phyloP scores from a whole-genome alignment of 2,797 vertebrate genomes.

The Rhinogobio ventralis region DNA sequence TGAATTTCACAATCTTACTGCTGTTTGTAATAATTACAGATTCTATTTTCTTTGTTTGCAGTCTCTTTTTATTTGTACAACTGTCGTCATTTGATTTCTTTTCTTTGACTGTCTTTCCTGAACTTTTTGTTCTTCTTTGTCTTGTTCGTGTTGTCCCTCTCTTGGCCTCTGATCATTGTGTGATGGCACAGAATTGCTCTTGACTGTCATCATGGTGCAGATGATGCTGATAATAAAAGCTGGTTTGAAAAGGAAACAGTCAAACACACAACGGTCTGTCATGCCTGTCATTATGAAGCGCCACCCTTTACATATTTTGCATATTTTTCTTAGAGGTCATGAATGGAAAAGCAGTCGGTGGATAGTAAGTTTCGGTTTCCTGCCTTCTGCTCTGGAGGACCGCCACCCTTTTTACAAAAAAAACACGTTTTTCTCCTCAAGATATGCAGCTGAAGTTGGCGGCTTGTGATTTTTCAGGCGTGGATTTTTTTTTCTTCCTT shows the following conservation, averaged over 20 bases:
- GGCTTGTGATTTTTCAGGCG: neutral
- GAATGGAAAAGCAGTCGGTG: too few relatives aligned
- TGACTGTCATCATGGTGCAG: constrained; percentile 30
- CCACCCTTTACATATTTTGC: neutral
- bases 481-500: neutral
- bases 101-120: neutral
- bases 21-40: constrained; percentile 1
- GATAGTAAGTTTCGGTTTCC: neutral
- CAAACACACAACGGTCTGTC: neutral
- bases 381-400: neutral
- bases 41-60: constrained; percentile 14
- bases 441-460: neutral
- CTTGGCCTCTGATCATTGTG: constrained; percentile 40
- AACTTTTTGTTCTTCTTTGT: neutral
- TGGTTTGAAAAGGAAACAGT: constrained; percentile 11
- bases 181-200: constrained; percentile 20
- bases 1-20: neutral
- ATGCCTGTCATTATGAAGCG: neutral
- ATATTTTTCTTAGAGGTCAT: neutral
- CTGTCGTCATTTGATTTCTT: constrained; percentile 19
- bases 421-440: neutral
- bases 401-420: neutral
- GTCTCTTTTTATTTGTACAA: constrained; percentile 22
- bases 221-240: constrained; percentile 52
- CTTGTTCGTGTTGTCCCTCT: constrained; percentile 14